Evolutionary conservation across 2,797 vertebrate species (phyloP), one percentile per base, ranked within the genome.

Genomic region (Naso thynnoides): DNA sequence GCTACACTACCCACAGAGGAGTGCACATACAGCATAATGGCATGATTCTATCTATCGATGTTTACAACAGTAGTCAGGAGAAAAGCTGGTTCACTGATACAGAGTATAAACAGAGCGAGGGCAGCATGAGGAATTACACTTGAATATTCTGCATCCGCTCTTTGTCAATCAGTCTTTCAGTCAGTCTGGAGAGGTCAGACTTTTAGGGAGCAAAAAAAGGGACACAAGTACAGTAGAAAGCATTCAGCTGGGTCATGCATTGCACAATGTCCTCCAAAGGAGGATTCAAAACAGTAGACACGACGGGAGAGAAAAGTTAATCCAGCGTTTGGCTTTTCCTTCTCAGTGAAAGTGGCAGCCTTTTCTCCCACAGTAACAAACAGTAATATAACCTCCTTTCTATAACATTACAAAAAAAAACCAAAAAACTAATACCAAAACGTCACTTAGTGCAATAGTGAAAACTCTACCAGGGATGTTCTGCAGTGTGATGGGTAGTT

Each of bases 201-300:
- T 49, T 72, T 47, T 55, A 52, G 42, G 60, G 71, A 61, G 75
- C 55, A 78, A 44, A 55, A 29, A 27, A 67, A 73, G 61, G 72
- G 84, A 75, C 62, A 26, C 68, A 29, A 67, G 65, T 88, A 87
- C 91, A 93, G 91, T 86, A 91, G 86, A 91, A 84, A 89, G 90
- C 89, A 92, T 95, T 94, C 81, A 81, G 74, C 90, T 93, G 91
- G 95, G 94, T 94, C 94, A 96, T 95, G 96, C 96, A 98, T 97
- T 97, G 97, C 96, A 98, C 96, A 94, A 94, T 94, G 91, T 83
- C 95, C 94, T 93, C 79, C 85, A 70, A 70, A 93, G 92, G 93
- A 93, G 90, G 86, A 75, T 63, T 89, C 72, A 56, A 69, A 90
- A 88, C 81, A 82, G 83, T 76, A 85, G 82, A 81, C 69, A 70